Conservation (phyloP, 2,797 vertebrate genomes). For the Aldrovandia affinis region DNA sequence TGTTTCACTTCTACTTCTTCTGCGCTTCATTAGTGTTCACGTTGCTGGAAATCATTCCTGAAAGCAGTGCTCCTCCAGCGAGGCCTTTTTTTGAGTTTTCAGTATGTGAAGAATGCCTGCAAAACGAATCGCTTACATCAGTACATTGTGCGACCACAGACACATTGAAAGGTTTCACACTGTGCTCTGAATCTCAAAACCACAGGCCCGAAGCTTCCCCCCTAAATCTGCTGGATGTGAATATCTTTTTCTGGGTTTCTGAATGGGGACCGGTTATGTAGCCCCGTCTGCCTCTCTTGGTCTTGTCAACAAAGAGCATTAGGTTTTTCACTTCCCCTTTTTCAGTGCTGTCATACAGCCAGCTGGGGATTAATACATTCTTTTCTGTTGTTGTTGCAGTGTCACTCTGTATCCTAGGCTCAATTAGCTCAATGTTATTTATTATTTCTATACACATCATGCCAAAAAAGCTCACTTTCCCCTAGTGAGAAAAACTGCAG, state of each 20-base stretch:
- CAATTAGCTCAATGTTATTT: constrained; percentile 31
- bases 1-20: constrained; percentile 30
- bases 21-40: neutral
- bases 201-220: constrained; percentile 10
- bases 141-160: constrained; percentile 31
- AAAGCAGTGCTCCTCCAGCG: constrained; percentile 16
- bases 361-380: constrained; percentile 30
- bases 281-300: constrained; percentile 21
- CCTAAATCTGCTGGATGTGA: neutral
- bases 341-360: constrained; percentile 15
- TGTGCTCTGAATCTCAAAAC: constrained; percentile 32
- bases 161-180: constrained; percentile 25
- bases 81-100: constrained; percentile 13
- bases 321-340: neutral
- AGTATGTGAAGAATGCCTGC: constrained; percentile 26
- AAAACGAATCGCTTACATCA: constrained; percentile 30
- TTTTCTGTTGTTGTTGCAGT: constrained; percentile 33
- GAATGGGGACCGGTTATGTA: neutral
- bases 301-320: neutral
- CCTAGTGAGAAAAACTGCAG: constrained; percentile 14
- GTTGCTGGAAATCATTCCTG: constrained; percentile 14
- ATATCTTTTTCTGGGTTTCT: constrained; percentile 23
- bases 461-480: constrained; percentile 28
- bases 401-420: constrained; percentile 33
- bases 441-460: constrained; percentile 13